A percentile compares a stretch with the other conserved stretches of the same genome.
These are phyloP conservation scores for Tympanoctomys barrerae DNA, from an alignment of 2,797 vertebrate species.

Conservation along the genomic window DNA sequence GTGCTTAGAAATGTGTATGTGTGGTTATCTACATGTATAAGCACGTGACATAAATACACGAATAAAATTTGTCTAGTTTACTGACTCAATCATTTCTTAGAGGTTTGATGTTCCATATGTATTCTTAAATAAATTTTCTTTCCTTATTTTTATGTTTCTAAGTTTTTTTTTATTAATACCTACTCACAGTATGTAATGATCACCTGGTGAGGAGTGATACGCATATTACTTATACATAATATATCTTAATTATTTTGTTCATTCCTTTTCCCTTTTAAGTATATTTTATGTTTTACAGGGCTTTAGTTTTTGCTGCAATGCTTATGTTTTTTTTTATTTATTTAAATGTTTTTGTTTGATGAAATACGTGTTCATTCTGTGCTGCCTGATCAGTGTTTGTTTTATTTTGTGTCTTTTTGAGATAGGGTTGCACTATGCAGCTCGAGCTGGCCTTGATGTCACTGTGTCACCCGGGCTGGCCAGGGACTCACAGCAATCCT, in stretches of 20 bases:
- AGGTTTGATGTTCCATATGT: background rate
- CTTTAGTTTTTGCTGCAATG: slow-evolving; percentile 92
- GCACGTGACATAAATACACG: background rate
- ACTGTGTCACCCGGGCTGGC: no score
- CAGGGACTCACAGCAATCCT: no score
- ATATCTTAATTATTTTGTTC: background rate
- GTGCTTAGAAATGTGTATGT: background rate
- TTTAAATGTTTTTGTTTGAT: slow-evolving; percentile 92
- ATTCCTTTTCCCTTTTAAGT: background rate
- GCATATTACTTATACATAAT: background rate
- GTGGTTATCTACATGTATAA: background rate
- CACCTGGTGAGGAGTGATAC: background rate
- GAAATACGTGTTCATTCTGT: slow-evolving; percentile 92
- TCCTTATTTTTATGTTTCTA: background rate
- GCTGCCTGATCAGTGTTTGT: slow-evolving; percentile 33
- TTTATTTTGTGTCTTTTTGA: no score
- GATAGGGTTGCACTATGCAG: no score
- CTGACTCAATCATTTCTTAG: background rate
- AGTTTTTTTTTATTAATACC: background rate
- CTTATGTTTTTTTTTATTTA: slow-evolving; percentile 91
- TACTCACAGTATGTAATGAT: background rate
- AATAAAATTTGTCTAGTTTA: background rate
- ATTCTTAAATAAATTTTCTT: background rate
- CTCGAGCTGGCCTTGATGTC: no score
- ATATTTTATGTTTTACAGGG: slow-evolving; percentile 89